phyloP scores from a whole-genome alignment of 2,113 vertebrate species.

The Rallus limicola region DNA sequence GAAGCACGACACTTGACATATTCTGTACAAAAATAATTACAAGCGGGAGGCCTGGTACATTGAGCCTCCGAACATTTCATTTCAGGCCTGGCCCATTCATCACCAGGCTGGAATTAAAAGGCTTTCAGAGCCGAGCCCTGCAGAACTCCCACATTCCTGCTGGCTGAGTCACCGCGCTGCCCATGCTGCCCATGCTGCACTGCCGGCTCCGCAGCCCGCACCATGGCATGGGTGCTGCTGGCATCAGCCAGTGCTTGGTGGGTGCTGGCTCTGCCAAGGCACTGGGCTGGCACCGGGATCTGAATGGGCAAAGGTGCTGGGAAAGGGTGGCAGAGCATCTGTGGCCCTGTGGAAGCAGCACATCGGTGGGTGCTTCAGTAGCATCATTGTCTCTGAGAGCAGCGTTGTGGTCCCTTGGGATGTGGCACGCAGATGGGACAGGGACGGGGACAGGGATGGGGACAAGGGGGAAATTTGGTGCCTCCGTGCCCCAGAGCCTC shows the following conservation, averaged over 20 bases:
- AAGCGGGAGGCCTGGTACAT: conserved; percentile 47
- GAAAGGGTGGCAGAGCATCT: neutral
- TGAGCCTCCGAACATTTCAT: conserved; percentile 56
- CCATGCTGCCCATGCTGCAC: neutral
- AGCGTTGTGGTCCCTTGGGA: accelerated
- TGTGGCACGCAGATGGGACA: accelerated
- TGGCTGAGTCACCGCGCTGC: conserved; percentile 50
- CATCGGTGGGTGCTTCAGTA: accelerated
- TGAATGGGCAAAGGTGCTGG: accelerated
- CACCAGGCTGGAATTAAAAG: conserved; percentile 66
- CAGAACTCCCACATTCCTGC: conserved; percentile 74
- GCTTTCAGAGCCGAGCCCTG: conserved; percentile 24
- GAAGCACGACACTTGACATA: conserved; percentile 76
- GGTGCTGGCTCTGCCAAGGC: accelerated
- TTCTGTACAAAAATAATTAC: conserved; percentile 77
- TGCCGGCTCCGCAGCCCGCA: accelerated
- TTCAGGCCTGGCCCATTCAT: conserved; percentile 70
- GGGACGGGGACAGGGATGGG: no score
- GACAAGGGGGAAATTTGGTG: accelerated
- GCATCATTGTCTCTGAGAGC: neutral
- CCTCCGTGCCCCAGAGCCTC: neutral
- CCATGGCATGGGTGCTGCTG: neutral
- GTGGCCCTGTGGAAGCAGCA: accelerated
- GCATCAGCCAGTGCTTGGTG: neutral
- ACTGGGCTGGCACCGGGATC: accelerated